Evolutionary conservation across 2,113 vertebrate species (phyloP).

Genomic region (Rissa tridactyla): DNA sequence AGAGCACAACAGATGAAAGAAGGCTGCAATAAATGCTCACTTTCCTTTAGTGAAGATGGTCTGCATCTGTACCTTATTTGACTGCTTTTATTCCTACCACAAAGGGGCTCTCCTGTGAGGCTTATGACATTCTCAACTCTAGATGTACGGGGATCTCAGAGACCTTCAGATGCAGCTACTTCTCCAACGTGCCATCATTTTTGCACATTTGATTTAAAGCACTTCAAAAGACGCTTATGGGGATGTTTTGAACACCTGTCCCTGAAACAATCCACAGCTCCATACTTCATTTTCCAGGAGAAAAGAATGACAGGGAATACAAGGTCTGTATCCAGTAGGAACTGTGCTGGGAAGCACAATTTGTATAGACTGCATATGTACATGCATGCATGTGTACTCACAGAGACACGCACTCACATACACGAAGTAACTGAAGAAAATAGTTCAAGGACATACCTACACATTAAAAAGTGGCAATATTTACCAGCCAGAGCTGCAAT

Average conservation of each 20-base stretch:
- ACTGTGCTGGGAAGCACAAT: neutral
- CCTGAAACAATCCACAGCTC: neutral
- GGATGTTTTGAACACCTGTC: neutral
- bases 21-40: neutral
- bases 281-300: neutral
- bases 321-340: neutral
- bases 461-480: neutral
- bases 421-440: neutral
- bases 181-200: neutral
- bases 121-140: neutral
- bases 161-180: neutral
- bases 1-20: neutral
- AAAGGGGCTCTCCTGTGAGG: neutral
- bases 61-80: neutral
- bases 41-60: neutral
- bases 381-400: neutral
- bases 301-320: neutral
- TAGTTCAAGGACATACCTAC: neutral
- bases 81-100: neutral
- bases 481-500: constrained; percentile 76
- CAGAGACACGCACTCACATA: neutral
- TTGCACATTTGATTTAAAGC: neutral
- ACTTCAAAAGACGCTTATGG: neutral
- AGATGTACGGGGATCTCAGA: neutral
- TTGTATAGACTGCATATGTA: neutral